Conservation (phyloP, 1,140 invertebrate species). For the Phymastichus coffea region DNA sequence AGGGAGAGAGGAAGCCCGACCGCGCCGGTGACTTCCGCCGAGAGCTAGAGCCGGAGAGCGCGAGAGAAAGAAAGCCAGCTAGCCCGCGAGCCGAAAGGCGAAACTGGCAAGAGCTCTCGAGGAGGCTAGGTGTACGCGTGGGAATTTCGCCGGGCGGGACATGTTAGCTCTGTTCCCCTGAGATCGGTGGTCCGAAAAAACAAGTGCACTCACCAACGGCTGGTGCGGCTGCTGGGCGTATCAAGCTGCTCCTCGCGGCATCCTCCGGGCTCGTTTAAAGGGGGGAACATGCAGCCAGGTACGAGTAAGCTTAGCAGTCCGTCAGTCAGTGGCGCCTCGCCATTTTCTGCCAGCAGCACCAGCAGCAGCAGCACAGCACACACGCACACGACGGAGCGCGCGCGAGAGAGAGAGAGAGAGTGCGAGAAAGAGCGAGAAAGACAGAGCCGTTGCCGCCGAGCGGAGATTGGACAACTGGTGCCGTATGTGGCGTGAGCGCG, state of each 20-base stretch:
- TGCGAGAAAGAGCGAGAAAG: neutral
- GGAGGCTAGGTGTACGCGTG: no score
- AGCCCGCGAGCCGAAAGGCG: neutral
- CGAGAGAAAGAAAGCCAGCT: neutral
- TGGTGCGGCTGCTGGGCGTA: no score
- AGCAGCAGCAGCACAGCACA: conserved; percentile 7
- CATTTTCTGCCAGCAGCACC: conserved; percentile 16
- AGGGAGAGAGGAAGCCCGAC: neutral
- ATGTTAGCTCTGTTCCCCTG: no score
- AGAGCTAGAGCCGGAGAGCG: neutral
- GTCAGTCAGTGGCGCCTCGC: conserved; percentile 14
- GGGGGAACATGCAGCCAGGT: no score
- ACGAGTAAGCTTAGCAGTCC: no score
- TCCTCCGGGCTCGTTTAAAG: no score
- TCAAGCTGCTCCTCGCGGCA: no score
- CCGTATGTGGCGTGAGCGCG: neutral
- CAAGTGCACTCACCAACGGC: no score
- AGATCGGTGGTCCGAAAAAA: no score
- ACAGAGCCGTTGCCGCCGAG: neutral
- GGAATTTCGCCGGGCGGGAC: no score
- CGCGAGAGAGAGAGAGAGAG: conserved; percentile 14
- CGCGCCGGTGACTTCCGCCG: neutral
- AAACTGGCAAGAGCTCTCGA: no score
- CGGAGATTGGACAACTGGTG: neutral
- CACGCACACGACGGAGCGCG: conserved; percentile 4